These are phyloP conservation scores for Agapetus fuscipes DNA, from an alignment of 2,888 invertebrate genomes.

Conservation along the genomic window DNA sequence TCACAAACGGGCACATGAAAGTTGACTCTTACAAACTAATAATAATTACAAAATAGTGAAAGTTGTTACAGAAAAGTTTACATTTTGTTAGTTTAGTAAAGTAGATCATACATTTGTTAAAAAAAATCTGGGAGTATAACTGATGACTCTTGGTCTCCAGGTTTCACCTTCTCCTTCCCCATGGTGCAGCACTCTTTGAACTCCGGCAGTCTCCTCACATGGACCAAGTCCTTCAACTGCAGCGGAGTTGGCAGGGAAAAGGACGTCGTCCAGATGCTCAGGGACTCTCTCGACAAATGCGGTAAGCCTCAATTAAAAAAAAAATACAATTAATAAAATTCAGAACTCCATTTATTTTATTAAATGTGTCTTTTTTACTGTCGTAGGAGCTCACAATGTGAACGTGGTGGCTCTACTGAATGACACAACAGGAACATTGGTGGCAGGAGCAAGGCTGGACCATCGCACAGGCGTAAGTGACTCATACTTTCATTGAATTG, in stretches of 20 bases:
- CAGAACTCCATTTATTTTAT: too few species aligned
- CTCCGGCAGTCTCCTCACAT: conserved; percentile 65
- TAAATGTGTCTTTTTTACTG: too few species aligned
- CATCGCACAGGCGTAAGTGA: conserved; percentile 41
- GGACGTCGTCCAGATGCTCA: conserved; percentile 62
- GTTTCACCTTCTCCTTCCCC: conserved; percentile 81
- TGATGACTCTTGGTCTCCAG: too few species aligned
- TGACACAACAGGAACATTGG: conserved; percentile 63
- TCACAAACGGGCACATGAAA: too few species aligned
- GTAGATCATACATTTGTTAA: too few species aligned
- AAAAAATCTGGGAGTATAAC: too few species aligned
- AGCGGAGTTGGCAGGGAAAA: conserved; percentile 54
- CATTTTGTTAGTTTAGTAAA: too few species aligned
- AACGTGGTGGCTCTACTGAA: conserved; percentile 67
- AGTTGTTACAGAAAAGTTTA: too few species aligned
- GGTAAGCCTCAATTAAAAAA: conserved; percentile 34
- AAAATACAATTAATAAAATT: too few species aligned
- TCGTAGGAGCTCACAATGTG: conserved; percentile 37
- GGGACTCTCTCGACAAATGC: conserved; percentile 50
- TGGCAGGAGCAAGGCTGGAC: conserved; percentile 61
- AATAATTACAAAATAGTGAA: too few species aligned
- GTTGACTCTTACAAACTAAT: too few species aligned
- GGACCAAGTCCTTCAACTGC: conserved; percentile 78
- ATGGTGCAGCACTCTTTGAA: conserved; percentile 66
- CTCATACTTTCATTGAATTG: background rate